Base-by-base conservation (phyloP, 2,888 invertebrate genomes). In the Hetaerina titia region DNA sequence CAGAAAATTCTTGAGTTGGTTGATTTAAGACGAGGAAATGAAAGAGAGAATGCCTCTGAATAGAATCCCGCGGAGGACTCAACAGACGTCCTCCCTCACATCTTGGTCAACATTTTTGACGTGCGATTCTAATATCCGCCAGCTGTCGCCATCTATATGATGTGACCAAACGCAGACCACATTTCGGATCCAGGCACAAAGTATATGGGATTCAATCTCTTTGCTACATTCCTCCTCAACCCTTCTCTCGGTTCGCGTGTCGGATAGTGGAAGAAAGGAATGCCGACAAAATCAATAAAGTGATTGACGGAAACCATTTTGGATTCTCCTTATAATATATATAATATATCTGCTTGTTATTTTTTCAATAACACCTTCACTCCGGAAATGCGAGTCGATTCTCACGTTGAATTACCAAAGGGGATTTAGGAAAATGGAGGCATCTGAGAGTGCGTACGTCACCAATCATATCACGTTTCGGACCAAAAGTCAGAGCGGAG, bases 91-190 rank as follows among this genome's bases (percentile, higher is more conserved):
- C 69, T n/a, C 56, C 56, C 31, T 31, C 69, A 1, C 81, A 31
- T 19, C 69, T 64, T n/a, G 22, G 22, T 81, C 11, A 2, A 69
- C 31, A 45, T 56, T 92, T 69, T 57, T 69, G 69, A 92, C 56
- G 31, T 69, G 13, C 74, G 69, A 64, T 92, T 92, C 69, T 74
- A 64, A 92, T 92, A 92, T 92, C 92, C 56, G 69, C 69, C 57
- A 11, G 45, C 92, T 64, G 69, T 74, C 92, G 22, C 15, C n/a
- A 9, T 45, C 31, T 31, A 11, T n/a, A n/a, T 31, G 31, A 11
- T 81, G 4, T 8, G 90, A 22, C 69, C 56, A 69, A 19, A 64
- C 69, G 31, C 15, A 25, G 69, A 22, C 69, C 56, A 19, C 56
- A 69, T 92, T 81, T 31, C 4, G 25, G 19, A 11, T 2, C 22